These are phyloP conservation scores for Threskiornis aethiopicus DNA, from an alignment of 2,797 vertebrate species.

Conservation along the genomic window DNA sequence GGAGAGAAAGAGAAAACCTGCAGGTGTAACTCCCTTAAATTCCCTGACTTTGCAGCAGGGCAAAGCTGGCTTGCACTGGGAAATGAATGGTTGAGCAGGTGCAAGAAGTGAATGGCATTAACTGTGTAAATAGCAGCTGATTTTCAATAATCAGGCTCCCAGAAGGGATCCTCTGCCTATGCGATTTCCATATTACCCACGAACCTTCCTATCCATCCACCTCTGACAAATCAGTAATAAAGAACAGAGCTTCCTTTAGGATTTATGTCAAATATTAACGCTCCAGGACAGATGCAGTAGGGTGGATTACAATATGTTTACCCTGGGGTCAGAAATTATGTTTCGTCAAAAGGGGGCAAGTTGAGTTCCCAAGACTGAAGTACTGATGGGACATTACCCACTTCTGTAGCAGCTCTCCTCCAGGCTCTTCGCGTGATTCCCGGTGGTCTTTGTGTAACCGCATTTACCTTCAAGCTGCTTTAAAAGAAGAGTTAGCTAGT, in stretches of 20 bases:
- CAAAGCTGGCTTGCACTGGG: slow-evolving; percentile 11
- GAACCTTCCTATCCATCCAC: not conserved
- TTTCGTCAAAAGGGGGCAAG: not conserved
- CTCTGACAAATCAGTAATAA: not conserved
- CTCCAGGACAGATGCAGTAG: not conserved
- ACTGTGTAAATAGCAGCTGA: slow-evolving; percentile 59
- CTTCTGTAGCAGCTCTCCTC: not conserved
- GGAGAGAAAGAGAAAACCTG: not conserved
- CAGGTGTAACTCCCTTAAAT: slow-evolving; percentile 38
- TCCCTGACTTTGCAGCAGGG: slow-evolving; percentile 10
- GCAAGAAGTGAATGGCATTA: slow-evolving; percentile 50
- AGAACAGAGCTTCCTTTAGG: not conserved
- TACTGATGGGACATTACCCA: not conserved
- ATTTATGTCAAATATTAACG: not conserved
- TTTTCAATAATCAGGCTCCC: slow-evolving; percentile 48
- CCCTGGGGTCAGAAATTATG: not conserved
- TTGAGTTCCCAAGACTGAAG: not conserved
- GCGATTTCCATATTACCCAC: slow-evolving; percentile 21
- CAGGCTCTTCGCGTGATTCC: not conserved
- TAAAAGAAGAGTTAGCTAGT: not conserved
- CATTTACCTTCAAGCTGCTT: not conserved
- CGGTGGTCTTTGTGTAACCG: not conserved
- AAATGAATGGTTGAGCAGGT: slow-evolving; percentile 53
- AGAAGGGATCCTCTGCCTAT: slow-evolving; percentile 17
- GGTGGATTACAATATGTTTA: not conserved